Conservation (phyloP, 2,113 vertebrate species). For the Hippolais icterina region DNA sequence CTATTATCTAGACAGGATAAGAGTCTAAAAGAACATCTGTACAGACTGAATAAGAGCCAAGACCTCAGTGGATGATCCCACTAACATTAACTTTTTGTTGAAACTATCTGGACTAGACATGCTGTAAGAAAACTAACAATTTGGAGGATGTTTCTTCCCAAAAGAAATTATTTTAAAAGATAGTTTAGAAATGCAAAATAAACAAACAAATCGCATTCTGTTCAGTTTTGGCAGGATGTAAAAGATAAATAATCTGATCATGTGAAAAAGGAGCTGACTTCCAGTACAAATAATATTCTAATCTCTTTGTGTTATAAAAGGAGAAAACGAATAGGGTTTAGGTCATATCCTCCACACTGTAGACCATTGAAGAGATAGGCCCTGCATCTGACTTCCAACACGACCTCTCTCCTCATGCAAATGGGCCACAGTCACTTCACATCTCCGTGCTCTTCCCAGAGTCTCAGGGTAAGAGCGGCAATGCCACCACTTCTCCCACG, state of each 20-base stretch:
- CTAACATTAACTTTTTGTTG: slow-evolving; percentile 58
- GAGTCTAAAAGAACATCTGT: slow-evolving; percentile 70
- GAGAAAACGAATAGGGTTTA: slow-evolving; percentile 64
- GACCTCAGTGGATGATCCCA: slow-evolving; percentile 29
- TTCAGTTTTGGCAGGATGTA: slow-evolving; percentile 62
- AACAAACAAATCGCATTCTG: slow-evolving; percentile 70
- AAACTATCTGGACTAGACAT: slow-evolving; percentile 56
- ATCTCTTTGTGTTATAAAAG: slow-evolving; percentile 48
- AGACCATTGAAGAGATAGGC: neutral
- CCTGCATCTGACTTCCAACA: neutral
- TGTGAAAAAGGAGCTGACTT: slow-evolving; percentile 69
- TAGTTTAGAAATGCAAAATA: slow-evolving; percentile 61
- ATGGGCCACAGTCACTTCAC: neutral
- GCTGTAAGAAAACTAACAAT: slow-evolving; percentile 59
- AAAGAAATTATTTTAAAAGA: slow-evolving; percentile 56
- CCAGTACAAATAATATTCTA: slow-evolving; percentile 59
- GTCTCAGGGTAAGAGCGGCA: accelerated
- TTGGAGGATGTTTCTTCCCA: slow-evolving; percentile 42
- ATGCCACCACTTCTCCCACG: accelerated
- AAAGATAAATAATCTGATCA: slow-evolving; percentile 72
- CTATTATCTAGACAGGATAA: slow-evolving; percentile 64
- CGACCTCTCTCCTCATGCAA: accelerated
- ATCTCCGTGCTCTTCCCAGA: accelerated
- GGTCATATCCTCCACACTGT: slow-evolving; percentile 23
- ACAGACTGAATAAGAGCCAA: slow-evolving; percentile 53